Base-by-base conservation (phyloP, 37 sponge, comb jelly and placozoan species). In the Halichondria panicea region DNA sequence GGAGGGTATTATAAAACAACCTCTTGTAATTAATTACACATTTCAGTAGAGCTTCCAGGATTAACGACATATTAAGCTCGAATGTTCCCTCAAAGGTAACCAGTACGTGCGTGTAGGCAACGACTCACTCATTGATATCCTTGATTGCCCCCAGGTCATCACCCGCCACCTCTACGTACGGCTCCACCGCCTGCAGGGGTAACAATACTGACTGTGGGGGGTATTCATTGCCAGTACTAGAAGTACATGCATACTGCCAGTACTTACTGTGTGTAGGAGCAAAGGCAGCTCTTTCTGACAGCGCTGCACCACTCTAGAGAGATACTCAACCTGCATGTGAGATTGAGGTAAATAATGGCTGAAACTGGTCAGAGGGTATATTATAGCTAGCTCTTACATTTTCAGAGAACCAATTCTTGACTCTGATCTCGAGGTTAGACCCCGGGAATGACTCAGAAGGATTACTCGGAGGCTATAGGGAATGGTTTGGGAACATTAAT, bases 181-280 rank as follows among this genome's bases (percentile, higher is more conserved):
- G 61, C 44, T 70, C 57, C 4, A 84, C 71, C 21, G 78, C 71
- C 85, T 84, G 50, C 21, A 41, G 28, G 39, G 63, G 63, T 28
- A 67, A 40, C 22, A 64, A 36, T 34, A 37, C 18, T 33, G 55
- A n/a, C 52, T 42, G 70, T 69, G 53, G 48, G 6, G 28, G 5
- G 11, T 48, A 18, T 18, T 18, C 52, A 18, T 18, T 18, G 13
- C 11, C 42, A 66, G 9, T 9, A 39, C 39, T 35, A 45, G 11
- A 25, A 53, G 44, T 78, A 36, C 53, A 38, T 53, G 32, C 18
- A 39, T 33, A 18, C 55, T 27, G 12, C 34, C 25, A n/a, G 67
- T 1, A 66, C 80, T 74, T 57, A 79, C 86, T 36, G 66, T 74
- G 68, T 87, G 81, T 1, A 87, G 62, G 0, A 87, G 70, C 0